Evolutionary conservation across 2,888 invertebrate species (phyloP), one percentile per base, ranked within the genome.

Genomic region (Halocaridina rubra): DNA sequence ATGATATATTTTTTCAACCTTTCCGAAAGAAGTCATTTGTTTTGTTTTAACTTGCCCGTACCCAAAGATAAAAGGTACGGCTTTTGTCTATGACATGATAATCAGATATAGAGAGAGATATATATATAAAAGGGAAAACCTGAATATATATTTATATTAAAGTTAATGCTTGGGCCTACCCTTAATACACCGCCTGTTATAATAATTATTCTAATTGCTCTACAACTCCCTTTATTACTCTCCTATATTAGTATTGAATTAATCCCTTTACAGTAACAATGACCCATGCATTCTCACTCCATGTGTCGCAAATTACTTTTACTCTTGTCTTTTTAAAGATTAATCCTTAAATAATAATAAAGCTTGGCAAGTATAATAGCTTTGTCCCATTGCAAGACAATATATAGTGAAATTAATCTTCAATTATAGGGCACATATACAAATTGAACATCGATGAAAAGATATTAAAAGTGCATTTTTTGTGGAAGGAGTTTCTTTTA

Each of bases 1-100:
- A 82, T 84, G 72, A 84, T 84, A 84, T 84, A 84, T 84, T 84
- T 84, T 84, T 84, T 84, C 82, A 78, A 84, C 78, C 82, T 84
- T 72, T 72, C 82, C 71, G 71, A 53, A 61, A 78, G 71, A 78
- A 72, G 61, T 39, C 33, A 32, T 84, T 71, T 84, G 74, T 72
- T 24, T 71, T 75, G 71, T 81, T 27, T 79, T 71, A 69, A 59
- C 74, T 71, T 80, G 72, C 69, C 69, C 69, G 81, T 78, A 59
- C 78, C 46, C 78, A 32, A 22, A n/a, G 53, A 19, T 53, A 53
- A 53, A 53, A 19, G 53, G 53, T 53, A 53, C 53, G 16, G 53
- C n/a, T n/a, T n/a, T n/a, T n/a, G n/a, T n/a, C n/a, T n/a, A n/a
- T 8, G 13, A 24, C 32, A 59, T 64, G 78, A 64, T 64, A 78